These are phyloP conservation scores for Halocynthia aurantium DNA, from an alignment of 23 tunicate genomes.

Conservation along the genomic window DNA sequence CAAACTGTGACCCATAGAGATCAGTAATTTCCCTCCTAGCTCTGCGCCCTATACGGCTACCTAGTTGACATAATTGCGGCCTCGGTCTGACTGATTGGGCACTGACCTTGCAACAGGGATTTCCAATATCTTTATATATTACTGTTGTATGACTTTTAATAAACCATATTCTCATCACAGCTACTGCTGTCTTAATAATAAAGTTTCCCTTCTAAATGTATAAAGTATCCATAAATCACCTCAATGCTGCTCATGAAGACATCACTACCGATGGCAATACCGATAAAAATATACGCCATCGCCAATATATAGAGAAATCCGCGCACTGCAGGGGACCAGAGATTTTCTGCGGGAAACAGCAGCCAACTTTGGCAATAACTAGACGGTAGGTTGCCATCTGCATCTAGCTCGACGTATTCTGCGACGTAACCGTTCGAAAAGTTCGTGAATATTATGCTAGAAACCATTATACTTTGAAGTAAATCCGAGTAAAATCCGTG, in stretches of 20 bases:
- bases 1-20: no score
- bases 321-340: conserved; percentile 44
- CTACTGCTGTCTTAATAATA: no score
- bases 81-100: no score
- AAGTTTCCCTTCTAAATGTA: no score
- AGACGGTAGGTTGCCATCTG: conserved; percentile 27
- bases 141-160: no score
- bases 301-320: conserved; percentile 41
- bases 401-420: conserved; percentile 29
- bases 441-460: conserved; percentile 13
- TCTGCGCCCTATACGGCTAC: no score
- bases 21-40: no score
- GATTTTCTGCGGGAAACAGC: conserved; percentile 63
- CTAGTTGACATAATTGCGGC: no score
- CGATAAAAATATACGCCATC: conserved; percentile 44
- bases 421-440: conserved; percentile 52
- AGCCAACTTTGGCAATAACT: conserved; percentile 63
- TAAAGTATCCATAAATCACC: not conserved
- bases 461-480: conserved; percentile 18
- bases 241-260: conserved; percentile 79
- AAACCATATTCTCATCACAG: no score
- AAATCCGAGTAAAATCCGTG: not conserved
- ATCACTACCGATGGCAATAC: conserved; percentile 73
- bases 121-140: no score
- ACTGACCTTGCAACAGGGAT: no score